These are phyloP conservation scores for Drosophila tristis DNA, from an alignment of 1,140 invertebrate genomes.

Conservation along the genomic window DNA sequence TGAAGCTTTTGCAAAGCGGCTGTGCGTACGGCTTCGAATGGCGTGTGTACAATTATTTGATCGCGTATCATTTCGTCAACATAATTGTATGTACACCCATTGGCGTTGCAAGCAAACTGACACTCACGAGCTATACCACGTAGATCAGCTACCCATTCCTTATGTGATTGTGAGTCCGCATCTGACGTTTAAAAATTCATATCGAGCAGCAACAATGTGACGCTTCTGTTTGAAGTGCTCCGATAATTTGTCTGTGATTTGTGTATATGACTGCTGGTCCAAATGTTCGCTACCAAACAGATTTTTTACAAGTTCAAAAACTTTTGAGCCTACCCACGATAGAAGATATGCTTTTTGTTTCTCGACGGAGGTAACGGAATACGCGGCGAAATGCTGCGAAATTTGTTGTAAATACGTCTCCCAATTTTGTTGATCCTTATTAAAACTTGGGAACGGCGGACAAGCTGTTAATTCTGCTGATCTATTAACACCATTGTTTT, in stretches of 20 bases:
- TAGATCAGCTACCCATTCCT: too few relatives aligned
- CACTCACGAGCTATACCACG: too few relatives aligned
- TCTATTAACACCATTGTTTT: not conserved
- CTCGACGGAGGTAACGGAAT: not conserved
- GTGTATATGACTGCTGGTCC: too few relatives aligned
- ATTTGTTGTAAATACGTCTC: not conserved
- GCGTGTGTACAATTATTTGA: constrained; percentile 6
- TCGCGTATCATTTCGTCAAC: not conserved
- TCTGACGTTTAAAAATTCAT: too few relatives aligned
- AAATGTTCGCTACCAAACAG: not conserved
- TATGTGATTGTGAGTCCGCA: too few relatives aligned
- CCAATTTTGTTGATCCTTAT: constrained; percentile 1
- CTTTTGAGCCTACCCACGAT: not conserved
- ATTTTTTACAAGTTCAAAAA: not conserved
- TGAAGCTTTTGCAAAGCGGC: too few relatives aligned
- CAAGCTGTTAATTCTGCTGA: not conserved
- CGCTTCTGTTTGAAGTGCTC: too few relatives aligned
- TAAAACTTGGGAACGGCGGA: not conserved
- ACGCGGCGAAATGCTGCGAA: not conserved
- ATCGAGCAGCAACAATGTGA: not conserved
- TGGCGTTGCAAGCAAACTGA: not conserved
- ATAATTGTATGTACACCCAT: not conserved
- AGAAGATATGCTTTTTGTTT: not conserved
- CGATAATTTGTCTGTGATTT: too few relatives aligned
- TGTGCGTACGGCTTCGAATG: not conserved